phyloP scores from a whole-genome alignment of 30 jellyfish, hydroid and myxozoan species.

The Chrysaora quinquecirrha region DNA sequence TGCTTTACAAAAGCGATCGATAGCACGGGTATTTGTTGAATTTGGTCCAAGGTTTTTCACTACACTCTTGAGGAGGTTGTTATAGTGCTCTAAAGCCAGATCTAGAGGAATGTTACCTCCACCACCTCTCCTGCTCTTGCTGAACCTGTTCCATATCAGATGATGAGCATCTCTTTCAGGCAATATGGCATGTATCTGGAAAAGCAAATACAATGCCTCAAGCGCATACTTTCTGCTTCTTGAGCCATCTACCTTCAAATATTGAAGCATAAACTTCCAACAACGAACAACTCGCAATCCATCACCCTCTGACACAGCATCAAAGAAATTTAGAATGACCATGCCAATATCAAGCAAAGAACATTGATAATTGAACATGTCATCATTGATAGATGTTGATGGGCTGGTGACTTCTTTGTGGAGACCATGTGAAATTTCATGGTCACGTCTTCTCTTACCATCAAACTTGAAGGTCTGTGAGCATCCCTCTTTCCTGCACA shows the following conservation, averaged over 20 bases:
- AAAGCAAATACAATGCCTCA: slow-evolving; percentile 38
- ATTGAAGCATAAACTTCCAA: slow-evolving; percentile 55
- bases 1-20: slow-evolving; percentile 58
- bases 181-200: slow-evolving; percentile 27
- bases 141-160: slow-evolving; percentile 51
- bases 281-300: slow-evolving; percentile 34
- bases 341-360: slow-evolving; percentile 47
- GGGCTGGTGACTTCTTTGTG: slow-evolving; percentile 16
- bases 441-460: slow-evolving; percentile 19
- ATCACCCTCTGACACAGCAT: slow-evolving; percentile 59
- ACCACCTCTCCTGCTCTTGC: slow-evolving; percentile 30
- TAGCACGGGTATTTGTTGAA: slow-evolving; percentile 39
- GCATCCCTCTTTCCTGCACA: slow-evolving; percentile 33
- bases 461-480: slow-evolving; percentile 30
- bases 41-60: slow-evolving; percentile 50
- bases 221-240: slow-evolving; percentile 49
- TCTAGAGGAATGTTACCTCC: slow-evolving; percentile 71
- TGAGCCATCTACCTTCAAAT: slow-evolving; percentile 42
- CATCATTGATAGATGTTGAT: not conserved
- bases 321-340: slow-evolving; percentile 44
- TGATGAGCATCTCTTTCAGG: slow-evolving; percentile 36
- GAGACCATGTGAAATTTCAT: slow-evolving; percentile 41
- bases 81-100: slow-evolving; percentile 35
- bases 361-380: slow-evolving; percentile 39
- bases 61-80: slow-evolving; percentile 25